Conservation (phyloP, 2,113 vertebrate species). For the Naja naja region DNA sequence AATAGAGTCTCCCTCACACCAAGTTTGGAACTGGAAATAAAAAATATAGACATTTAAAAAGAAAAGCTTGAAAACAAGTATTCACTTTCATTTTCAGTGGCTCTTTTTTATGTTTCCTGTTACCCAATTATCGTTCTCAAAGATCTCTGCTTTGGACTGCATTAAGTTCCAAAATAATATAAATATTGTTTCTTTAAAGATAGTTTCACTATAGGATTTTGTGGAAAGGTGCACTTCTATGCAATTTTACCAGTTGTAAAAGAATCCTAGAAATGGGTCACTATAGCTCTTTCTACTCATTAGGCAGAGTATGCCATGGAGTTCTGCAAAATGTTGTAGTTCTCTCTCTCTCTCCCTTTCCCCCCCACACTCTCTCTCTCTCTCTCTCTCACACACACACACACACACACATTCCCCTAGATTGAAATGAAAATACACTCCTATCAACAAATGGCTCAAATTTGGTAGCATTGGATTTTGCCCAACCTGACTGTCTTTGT, state of each 20-base stretch:
- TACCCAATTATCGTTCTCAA: conserved; percentile 25
- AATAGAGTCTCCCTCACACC: neutral
- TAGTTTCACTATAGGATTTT: neutral
- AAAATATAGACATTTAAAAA: neutral
- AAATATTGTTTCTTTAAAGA: conserved; percentile 23
- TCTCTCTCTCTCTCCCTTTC: neutral
- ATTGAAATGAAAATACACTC: neutral
- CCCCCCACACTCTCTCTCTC: too few relatives aligned
- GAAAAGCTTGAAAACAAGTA: too few relatives aligned
- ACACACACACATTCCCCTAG: neutral
- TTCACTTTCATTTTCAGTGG: neutral
- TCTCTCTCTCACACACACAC: neutral
- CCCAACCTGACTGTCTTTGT: neutral
- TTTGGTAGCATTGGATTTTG: neutral
- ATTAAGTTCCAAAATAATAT: conserved; percentile 38
- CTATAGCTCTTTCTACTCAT: neutral
- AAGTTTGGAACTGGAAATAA: neutral
- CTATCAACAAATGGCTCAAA: neutral
- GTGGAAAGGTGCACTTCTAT: neutral
- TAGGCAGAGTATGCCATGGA: neutral
- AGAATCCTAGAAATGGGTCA: neutral
- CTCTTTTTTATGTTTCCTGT: neutral
- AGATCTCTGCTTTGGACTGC: conserved; percentile 17
- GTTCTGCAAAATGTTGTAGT: neutral
- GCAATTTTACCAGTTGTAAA: neutral